These are phyloP conservation scores for Rhynchopsitta pachyrhyncha DNA, from an alignment of 2,113 vertebrate genomes.

Conservation along the genomic window DNA sequence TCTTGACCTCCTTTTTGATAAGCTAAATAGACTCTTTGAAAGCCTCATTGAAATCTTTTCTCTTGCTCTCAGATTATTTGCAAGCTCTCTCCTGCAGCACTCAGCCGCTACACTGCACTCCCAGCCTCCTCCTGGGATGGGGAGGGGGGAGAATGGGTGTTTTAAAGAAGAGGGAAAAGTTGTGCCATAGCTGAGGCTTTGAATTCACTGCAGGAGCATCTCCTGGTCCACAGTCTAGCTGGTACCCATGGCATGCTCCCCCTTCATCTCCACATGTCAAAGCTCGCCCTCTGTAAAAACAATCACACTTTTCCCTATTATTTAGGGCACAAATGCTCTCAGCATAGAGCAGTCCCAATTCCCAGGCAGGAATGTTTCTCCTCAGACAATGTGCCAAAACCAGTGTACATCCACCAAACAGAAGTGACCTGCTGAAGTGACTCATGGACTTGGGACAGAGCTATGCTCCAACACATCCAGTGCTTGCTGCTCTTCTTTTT, in stretches of 20 bases:
- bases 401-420: background rate
- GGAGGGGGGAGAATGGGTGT: background rate
- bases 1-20: conserved; percentile 61
- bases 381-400: background rate
- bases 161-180: background rate
- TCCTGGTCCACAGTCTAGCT: background rate
- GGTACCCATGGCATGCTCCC: background rate
- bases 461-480: background rate
- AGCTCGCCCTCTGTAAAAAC: background rate
- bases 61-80: conserved; percentile 40
- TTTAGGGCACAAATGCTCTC: background rate
- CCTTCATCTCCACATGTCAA: background rate
- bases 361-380: background rate
- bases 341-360: accelerated
- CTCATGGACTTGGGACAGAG: background rate
- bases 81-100: background rate
- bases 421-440: background rate
- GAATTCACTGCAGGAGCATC: background rate
- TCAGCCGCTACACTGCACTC: background rate
- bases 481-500: background rate
- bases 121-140: accelerated
- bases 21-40: conserved; percentile 58
- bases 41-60: conserved; percentile 9
- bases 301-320: accelerated
- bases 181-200: background rate